Conservation (phyloP, 2,888 invertebrate species). For the Rapana venosa region DNA sequence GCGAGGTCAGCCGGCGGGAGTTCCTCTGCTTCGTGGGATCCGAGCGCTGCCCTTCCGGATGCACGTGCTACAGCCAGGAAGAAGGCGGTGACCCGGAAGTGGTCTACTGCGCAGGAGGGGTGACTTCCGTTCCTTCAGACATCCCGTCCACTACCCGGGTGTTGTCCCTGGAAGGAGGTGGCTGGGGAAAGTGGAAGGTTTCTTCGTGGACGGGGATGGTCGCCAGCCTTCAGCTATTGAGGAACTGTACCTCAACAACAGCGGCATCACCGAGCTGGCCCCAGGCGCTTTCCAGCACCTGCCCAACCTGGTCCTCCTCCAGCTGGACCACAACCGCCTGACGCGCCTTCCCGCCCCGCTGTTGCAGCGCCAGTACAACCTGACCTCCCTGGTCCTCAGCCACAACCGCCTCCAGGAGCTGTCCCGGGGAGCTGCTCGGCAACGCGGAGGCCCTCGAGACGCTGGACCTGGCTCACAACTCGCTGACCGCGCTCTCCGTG, state of each 20-base stretch:
- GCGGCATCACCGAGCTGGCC: conserved; percentile 17
- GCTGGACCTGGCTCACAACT: conserved; percentile 37
- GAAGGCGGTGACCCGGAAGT: conserved; percentile 28
- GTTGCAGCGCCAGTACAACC: conserved; percentile 16
- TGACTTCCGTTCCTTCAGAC: conserved; percentile 15
- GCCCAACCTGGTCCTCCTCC: conserved; percentile 14
- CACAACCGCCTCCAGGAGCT: conserved; percentile 36
- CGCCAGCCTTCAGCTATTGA: neutral
- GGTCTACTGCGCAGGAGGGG: conserved; percentile 38
- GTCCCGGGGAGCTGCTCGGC: conserved; percentile 6
- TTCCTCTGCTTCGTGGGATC: conserved; percentile 37
- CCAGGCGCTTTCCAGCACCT: conserved; percentile 7
- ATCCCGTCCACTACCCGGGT: conserved; percentile 26
- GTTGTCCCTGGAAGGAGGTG: conserved; percentile 42
- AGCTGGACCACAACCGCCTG: conserved; percentile 43
- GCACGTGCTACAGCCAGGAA: conserved; percentile 45
- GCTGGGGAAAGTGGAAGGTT: conserved; percentile 7
- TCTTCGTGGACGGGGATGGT: neutral
- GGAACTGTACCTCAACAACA: conserved; percentile 47
- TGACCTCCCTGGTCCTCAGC: conserved; percentile 36
- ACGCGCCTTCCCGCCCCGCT: neutral
- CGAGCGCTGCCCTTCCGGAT: conserved; percentile 36
- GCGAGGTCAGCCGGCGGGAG: neutral
- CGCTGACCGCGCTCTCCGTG: neutral
- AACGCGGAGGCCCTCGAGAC: neutral